phyloP scores from a whole-genome alignment of 2,888 invertebrate genomes.

The Strigamia maritima region DNA sequence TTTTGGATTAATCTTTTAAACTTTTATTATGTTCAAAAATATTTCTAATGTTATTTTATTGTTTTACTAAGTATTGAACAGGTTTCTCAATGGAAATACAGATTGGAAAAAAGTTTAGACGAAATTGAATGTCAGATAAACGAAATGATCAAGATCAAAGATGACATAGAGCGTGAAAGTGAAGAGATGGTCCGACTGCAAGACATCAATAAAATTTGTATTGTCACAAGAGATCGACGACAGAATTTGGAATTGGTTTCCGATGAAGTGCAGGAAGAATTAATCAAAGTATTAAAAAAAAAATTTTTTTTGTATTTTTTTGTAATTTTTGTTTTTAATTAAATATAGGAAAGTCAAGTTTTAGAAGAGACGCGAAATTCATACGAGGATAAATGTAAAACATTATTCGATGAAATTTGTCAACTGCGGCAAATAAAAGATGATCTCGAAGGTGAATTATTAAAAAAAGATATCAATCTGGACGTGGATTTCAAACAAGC shows the following conservation, averaged over 20 bases:
- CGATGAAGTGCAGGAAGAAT: slow-evolving; percentile 39
- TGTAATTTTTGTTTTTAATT: not conserved
- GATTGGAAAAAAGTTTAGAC: not conserved
- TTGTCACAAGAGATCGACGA: slow-evolving; percentile 37
- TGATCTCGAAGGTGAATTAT: not conserved
- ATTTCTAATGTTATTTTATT: too few species aligned
- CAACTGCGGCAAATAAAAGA: not conserved
- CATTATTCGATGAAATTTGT: not conserved
- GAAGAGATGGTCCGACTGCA: slow-evolving; percentile 39
- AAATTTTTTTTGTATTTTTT: not conserved
- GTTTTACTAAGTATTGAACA: not conserved
- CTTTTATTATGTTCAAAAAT: not conserved
- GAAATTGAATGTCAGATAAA: not conserved
- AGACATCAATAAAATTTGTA: slow-evolving; percentile 43
- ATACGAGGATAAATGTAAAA: not conserved
- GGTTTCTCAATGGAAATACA: not conserved
- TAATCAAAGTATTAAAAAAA: not conserved
- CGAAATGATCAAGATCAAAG: not conserved
- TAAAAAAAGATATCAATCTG: not conserved
- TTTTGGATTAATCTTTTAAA: not conserved
- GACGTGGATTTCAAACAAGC: not conserved
- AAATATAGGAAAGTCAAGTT: not conserved
- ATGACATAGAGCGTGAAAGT: not conserved
- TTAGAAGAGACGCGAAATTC: not conserved
- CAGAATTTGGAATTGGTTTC: slow-evolving; percentile 39